These are phyloP conservation scores for Cryptocephalus primarius DNA, from an alignment of 2,888 invertebrate species.

Conservation along the genomic window DNA sequence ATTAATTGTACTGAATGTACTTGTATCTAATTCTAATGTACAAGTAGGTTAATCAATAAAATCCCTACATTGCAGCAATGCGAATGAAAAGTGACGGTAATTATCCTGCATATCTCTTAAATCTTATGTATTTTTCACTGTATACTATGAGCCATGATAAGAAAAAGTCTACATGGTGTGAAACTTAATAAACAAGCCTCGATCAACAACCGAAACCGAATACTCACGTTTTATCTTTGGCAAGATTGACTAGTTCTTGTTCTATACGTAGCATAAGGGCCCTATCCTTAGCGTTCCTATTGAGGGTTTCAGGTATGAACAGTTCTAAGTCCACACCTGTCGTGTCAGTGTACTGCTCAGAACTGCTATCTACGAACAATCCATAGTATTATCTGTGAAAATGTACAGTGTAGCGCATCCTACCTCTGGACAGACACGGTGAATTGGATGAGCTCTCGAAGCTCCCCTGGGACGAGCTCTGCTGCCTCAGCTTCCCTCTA, in stretches of 20 bases:
- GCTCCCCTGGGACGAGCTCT: constrained; percentile 37
- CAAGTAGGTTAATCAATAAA: no score
- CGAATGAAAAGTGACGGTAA: no score
- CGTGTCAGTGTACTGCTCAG: constrained; percentile 63
- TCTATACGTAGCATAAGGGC: constrained; percentile 78
- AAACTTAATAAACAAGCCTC: no score
- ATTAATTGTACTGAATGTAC: no score
- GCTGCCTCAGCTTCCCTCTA: constrained; percentile 32
- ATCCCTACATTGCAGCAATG: no score
- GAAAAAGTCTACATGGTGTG: no score
- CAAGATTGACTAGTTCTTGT: constrained; percentile 71
- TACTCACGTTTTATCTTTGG: constrained; percentile 68
- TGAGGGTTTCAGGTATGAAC: constrained; percentile 84
- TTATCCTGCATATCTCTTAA: no score
- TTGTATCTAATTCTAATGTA: no score
- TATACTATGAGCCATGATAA: no score
- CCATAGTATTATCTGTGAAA: neutral
- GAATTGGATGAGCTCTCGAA: constrained; percentile 43
- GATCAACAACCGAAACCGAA: no score
- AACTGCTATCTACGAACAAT: constrained; percentile 56
- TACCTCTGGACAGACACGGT: constrained; percentile 47
- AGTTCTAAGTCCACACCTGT: constrained; percentile 72
- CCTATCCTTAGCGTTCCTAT: constrained; percentile 82
- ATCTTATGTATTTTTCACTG: no score
- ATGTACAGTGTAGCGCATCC: constrained; percentile 5